phyloP scores from a whole-genome alignment of 2,113 vertebrate species.

The Erpornis zantholeuca region DNA sequence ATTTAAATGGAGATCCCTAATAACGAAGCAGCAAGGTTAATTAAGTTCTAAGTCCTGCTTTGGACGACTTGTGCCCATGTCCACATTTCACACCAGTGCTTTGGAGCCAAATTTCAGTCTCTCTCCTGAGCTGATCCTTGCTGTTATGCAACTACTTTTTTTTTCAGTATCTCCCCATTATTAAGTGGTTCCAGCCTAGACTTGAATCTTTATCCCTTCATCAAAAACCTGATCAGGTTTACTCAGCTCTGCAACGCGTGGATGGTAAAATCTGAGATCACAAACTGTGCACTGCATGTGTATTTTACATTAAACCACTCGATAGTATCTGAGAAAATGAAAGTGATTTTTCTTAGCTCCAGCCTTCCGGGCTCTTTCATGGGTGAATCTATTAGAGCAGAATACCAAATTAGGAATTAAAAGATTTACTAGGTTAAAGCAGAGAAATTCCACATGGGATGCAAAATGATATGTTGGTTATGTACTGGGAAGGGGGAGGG shows the following conservation, averaged over 20 bases:
- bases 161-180: background rate
- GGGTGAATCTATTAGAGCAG: constrained; percentile 1
- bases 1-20: background rate
- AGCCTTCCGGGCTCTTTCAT: background rate
- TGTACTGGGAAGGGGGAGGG: background rate
- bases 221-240: constrained; percentile 25
- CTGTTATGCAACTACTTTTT: background rate
- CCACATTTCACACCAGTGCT: background rate
- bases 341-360: constrained; percentile 44
- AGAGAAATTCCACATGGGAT: background rate
- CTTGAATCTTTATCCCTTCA: constrained; percentile 32
- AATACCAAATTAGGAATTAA: constrained; percentile 49
- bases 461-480: background rate
- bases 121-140: background rate
- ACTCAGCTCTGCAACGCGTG: background rate
- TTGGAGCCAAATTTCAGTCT: background rate
- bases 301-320: constrained; percentile 16
- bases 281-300: constrained; percentile 27
- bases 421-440: constrained; percentile 23
- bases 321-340: constrained; percentile 19
- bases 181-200: background rate
- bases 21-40: background rate
- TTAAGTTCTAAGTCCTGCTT: background rate
- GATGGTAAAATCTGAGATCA: background rate
- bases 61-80: background rate